Conservation (phyloP, 1,140 invertebrate genomes). For the Drosophila leontia region DNA sequence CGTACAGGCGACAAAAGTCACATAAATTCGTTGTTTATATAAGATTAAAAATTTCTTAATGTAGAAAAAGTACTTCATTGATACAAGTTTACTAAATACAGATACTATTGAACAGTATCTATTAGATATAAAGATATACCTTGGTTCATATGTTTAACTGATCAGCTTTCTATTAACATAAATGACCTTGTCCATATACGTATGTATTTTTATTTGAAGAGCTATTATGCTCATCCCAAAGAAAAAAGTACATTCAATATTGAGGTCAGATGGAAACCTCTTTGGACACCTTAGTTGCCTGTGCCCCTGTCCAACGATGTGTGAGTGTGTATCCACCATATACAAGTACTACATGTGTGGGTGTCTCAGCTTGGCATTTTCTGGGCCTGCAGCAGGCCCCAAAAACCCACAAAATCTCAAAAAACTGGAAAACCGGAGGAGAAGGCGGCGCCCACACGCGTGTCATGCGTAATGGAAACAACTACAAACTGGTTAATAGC, state of each 20-base stretch:
- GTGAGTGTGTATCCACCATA: slow-evolving; percentile 15
- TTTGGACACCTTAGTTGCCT: slow-evolving; percentile 8
- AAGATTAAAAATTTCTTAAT: background rate
- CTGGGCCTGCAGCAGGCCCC: slow-evolving; percentile 39
- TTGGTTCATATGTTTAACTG: no score
- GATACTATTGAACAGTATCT: no score
- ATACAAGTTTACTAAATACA: no score
- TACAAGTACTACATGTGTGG: slow-evolving; percentile 45
- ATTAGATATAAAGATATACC: background rate
- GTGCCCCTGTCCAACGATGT: slow-evolving; percentile 1
- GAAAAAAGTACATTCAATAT: background rate
- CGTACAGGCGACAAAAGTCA: slow-evolving; percentile 39
- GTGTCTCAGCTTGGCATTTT: slow-evolving; percentile 51
- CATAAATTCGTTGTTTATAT: background rate
- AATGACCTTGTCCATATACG: background rate
- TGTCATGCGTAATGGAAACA: slow-evolving; percentile 65
- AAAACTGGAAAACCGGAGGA: slow-evolving; percentile 21
- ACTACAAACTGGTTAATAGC: slow-evolving; percentile 49
- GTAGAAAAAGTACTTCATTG: background rate
- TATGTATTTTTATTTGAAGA: no score
- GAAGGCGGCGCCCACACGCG: slow-evolving; percentile 34
- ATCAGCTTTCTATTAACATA: background rate
- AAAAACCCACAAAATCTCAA: slow-evolving; percentile 11
- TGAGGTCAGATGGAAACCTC: slow-evolving; percentile 9
- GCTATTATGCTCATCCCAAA: background rate